Evolutionary conservation across 1,140 invertebrate genomes (phyloP).

Genomic region (Chlorops oryzae): DNA sequence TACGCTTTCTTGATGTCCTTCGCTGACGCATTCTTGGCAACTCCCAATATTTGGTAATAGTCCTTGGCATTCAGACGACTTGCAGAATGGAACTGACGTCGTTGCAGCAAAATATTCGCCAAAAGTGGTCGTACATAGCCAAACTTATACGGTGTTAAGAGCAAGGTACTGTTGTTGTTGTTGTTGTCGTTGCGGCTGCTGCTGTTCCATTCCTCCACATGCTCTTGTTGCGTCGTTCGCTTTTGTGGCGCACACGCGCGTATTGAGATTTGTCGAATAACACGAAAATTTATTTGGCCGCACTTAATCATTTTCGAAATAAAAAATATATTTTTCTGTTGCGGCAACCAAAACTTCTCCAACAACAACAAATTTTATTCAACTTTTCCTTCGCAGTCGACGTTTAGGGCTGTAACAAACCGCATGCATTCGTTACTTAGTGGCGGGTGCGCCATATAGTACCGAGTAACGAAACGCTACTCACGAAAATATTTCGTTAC

Average conservation of each 20-base stretch:
- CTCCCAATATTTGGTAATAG: slow-evolving; percentile 93
- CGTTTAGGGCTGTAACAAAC: too few species aligned
- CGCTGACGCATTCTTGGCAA: slow-evolving; percentile 77
- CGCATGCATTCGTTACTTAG: too few species aligned
- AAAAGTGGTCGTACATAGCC: slow-evolving; percentile 1
- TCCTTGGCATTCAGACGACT: slow-evolving; percentile 54
- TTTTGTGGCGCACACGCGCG: slow-evolving; percentile 17
- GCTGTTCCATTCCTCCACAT: too few species aligned
- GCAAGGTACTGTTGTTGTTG: neutral
- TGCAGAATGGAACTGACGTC: slow-evolving; percentile 26
- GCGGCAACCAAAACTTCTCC: too few species aligned
- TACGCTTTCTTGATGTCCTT: slow-evolving; percentile 99
- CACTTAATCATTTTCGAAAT: slow-evolving; percentile 40
- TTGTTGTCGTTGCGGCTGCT: neutral
- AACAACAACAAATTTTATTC: too few species aligned
- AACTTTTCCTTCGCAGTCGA: too few species aligned
- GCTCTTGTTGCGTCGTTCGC: neutral
- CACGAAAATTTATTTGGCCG: slow-evolving; percentile 34
- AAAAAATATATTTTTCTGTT: slow-evolving; percentile 19
- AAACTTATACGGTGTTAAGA: neutral
- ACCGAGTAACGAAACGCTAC: too few species aligned
- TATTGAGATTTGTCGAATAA: slow-evolving; percentile 32
- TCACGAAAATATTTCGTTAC: too few species aligned
- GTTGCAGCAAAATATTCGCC: neutral
- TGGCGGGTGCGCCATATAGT: too few species aligned